These are phyloP conservation scores for Furcifer pardalis DNA, from an alignment of 2,797 vertebrate species.

Conservation along the genomic window DNA sequence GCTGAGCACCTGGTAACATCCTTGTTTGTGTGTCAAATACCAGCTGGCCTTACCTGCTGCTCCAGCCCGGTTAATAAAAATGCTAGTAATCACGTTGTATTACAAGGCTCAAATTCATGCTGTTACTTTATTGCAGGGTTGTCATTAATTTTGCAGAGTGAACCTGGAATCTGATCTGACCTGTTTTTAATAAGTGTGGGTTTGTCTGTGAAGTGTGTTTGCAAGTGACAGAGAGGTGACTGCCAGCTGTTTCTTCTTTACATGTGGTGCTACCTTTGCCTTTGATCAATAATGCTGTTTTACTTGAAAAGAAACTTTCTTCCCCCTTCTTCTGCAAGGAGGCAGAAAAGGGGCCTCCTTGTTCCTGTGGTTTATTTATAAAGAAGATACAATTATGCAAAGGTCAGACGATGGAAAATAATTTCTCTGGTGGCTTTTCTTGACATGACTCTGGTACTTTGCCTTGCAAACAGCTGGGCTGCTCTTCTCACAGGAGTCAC, in stretches of 20 bases:
- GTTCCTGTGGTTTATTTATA: slow-evolving; percentile 62
- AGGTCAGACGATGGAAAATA: slow-evolving; percentile 64
- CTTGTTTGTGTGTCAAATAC: slow-evolving; percentile 80
- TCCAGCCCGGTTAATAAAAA: slow-evolving; percentile 78
- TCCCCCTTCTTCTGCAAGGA: slow-evolving; percentile 60
- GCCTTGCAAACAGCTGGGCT: slow-evolving; percentile 3
- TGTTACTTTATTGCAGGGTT: slow-evolving; percentile 74
- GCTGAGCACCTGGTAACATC: slow-evolving; percentile 72
- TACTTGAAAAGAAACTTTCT: slow-evolving; percentile 65
- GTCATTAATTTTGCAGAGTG: slow-evolving; percentile 87
- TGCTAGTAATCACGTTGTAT: slow-evolving; percentile 77
- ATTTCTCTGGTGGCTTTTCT: slow-evolving; percentile 41
- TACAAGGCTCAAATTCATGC: slow-evolving; percentile 81
- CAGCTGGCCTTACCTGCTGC: slow-evolving; percentile 80
- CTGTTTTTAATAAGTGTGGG: slow-evolving; percentile 81
- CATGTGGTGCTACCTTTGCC: slow-evolving; percentile 63
- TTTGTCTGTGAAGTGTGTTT: slow-evolving; percentile 47
- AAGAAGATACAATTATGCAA: slow-evolving; percentile 60
- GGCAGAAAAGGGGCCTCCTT: slow-evolving; percentile 51
- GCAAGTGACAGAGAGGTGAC: slow-evolving; percentile 69
- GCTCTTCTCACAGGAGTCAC: fast-evolving
- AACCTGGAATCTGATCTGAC: slow-evolving; percentile 83
- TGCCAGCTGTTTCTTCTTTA: slow-evolving; percentile 75
- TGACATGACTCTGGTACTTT: slow-evolving; percentile 3
- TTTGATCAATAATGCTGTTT: slow-evolving; percentile 79